phyloP scores from a whole-genome alignment of 2,888 invertebrate genomes.

The Elegia similella region DNA sequence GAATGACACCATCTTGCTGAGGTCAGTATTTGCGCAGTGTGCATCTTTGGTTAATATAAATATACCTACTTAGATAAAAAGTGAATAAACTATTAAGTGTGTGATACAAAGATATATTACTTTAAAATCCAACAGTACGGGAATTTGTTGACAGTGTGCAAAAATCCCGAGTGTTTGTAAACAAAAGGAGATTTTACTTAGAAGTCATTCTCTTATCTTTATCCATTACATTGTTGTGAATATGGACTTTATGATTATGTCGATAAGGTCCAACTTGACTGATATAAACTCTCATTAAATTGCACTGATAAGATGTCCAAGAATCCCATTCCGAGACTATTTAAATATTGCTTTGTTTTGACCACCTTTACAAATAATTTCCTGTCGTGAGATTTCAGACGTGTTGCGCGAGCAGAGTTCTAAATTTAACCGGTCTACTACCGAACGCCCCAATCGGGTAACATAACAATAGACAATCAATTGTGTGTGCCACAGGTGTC shows the following conservation, averaged over 20 bases:
- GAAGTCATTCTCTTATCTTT: conserved; percentile 1
- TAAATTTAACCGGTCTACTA: background rate
- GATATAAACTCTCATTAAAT: background rate
- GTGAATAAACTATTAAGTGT: too few species aligned
- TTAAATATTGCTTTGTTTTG: background rate
- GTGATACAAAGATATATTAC: too few species aligned
- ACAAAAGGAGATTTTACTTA: background rate
- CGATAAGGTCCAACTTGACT: background rate
- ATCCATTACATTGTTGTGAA: background rate
- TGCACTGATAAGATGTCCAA: background rate
- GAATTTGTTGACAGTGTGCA: background rate
- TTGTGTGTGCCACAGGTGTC: too few species aligned
- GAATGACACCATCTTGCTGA: background rate
- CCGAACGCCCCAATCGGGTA: too few species aligned
- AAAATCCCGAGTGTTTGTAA: background rate
- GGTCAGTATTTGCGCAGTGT: background rate
- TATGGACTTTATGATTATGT: background rate
- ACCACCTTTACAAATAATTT: background rate
- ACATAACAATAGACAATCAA: too few species aligned
- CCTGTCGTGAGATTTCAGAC: background rate
- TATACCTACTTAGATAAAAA: too few species aligned
- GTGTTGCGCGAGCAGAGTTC: background rate
- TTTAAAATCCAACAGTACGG: too few species aligned
- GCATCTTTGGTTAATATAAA: background rate
- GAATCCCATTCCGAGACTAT: background rate